These are phyloP conservation scores for Petrocephalus sullivani DNA, from an alignment of 2,797 vertebrate genomes.

Conservation along the genomic window DNA sequence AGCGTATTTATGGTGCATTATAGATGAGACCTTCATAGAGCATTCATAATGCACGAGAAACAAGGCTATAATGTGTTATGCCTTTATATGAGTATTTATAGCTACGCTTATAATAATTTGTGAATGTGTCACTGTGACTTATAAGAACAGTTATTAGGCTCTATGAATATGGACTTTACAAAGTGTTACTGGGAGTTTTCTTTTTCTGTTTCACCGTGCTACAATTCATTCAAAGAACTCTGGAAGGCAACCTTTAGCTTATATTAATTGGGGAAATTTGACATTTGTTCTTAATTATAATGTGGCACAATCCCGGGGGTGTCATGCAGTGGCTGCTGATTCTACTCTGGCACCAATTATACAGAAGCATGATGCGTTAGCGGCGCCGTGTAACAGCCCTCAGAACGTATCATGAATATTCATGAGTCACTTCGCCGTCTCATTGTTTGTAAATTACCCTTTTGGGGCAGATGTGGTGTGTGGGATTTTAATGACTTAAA, in stretches of 20 bases:
- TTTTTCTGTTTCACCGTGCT: neutral
- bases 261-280: slow-evolving; percentile 5
- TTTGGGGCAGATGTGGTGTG: neutral
- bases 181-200: neutral
- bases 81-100: too few relatives aligned
- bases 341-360: neutral
- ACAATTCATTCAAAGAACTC: neutral
- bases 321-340: too few relatives aligned
- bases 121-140: too few relatives aligned
- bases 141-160: too few relatives aligned
- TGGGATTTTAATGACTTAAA: neutral
- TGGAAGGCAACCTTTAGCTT: neutral
- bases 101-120: too few relatives aligned
- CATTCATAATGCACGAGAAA: too few relatives aligned
- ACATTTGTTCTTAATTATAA: neutral
- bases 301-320: neutral
- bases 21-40: too few relatives aligned
- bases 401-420: neutral
- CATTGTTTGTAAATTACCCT: neutral
- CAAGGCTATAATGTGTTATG: too few relatives aligned
- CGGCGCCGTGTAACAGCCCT: neutral
- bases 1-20: too few relatives aligned
- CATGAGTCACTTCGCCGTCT: neutral
- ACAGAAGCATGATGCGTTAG: neutral
- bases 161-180: too few relatives aligned